phyloP scores from a whole-genome alignment of 2,888 invertebrate genomes.

The Drosophila pegasa region DNA sequence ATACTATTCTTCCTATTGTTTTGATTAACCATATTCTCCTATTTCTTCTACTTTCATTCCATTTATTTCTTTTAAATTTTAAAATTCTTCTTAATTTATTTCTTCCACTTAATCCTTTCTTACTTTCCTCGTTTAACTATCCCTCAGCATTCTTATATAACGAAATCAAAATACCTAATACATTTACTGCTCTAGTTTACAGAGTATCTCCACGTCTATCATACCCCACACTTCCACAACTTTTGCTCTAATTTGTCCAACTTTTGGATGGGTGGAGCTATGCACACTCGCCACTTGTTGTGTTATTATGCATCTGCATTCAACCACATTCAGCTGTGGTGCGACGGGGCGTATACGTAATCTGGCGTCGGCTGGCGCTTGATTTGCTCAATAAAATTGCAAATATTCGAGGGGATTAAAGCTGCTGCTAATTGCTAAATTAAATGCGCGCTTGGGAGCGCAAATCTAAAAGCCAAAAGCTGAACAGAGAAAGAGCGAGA shows the following conservation, averaged over 20 bases:
- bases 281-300: not conserved
- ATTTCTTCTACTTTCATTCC: too few species aligned
- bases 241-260: not conserved
- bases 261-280: constrained; percentile 21
- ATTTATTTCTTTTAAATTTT: too few species aligned
- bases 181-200: too few species aligned
- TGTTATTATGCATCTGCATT: constrained; percentile 21
- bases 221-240: not conserved
- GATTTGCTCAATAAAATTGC: constrained; percentile 70
- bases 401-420: constrained; percentile 75
- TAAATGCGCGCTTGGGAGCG: constrained; percentile 69
- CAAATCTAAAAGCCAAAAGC: constrained; percentile 21
- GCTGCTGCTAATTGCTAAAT: constrained; percentile 76
- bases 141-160: too few species aligned
- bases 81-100: too few species aligned
- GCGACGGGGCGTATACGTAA: constrained; percentile 67
- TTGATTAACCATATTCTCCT: too few species aligned
- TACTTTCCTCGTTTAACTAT: too few species aligned
- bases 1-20: too few species aligned
- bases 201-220: not conserved
- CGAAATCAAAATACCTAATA: too few species aligned
- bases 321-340: not conserved
- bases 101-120: too few species aligned
- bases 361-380: constrained; percentile 58
- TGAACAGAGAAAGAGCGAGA: not conserved